These are phyloP conservation scores for Drosophila ironensis DNA, from an alignment of 1,140 invertebrate species.

Conservation along the genomic window DNA sequence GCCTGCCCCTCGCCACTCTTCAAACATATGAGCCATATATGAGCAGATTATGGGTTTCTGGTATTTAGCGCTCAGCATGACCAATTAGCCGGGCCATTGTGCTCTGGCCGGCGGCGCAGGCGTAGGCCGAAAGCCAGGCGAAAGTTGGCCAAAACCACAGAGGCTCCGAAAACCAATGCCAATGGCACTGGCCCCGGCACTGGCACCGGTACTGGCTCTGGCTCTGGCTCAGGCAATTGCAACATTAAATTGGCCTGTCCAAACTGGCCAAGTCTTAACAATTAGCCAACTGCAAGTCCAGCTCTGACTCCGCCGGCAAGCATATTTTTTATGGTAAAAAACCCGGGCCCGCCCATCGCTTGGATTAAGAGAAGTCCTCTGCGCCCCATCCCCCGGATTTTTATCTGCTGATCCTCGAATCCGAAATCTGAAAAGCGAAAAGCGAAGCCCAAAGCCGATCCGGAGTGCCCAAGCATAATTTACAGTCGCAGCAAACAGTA, in stretches of 20 bases:
- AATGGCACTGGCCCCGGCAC: conserved; percentile 12
- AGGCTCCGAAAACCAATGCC: conserved; percentile 21
- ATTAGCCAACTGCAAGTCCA: conserved; percentile 54
- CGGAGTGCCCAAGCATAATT: conserved; percentile 57
- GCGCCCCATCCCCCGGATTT: conserved; percentile 3
- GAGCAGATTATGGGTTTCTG: conserved; percentile 59
- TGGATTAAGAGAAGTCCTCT: conserved; percentile 34
- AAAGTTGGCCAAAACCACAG: conserved; percentile 51
- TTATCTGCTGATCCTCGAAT: conserved; percentile 7
- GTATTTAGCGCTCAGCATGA: conserved; percentile 64
- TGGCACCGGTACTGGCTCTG: too few species aligned
- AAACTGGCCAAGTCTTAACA: conserved; percentile 66
- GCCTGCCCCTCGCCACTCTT: neutral
- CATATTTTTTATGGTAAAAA: conserved; percentile 49
- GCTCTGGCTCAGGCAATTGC: conserved; percentile 46
- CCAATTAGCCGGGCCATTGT: conserved; percentile 65
- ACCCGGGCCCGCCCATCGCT: conserved; percentile 37
- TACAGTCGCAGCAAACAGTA: conserved; percentile 78
- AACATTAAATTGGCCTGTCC: conserved; percentile 55
- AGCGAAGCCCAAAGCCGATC: neutral
- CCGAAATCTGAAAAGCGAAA: too few species aligned
- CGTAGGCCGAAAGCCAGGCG: conserved; percentile 32
- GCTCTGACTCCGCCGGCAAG: too few species aligned
- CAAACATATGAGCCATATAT: conserved; percentile 53
- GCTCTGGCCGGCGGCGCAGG: conserved; percentile 18